These are phyloP conservation scores for Lutraria lutraria DNA, from an alignment of 2,888 invertebrate genomes.

Conservation along the genomic window DNA sequence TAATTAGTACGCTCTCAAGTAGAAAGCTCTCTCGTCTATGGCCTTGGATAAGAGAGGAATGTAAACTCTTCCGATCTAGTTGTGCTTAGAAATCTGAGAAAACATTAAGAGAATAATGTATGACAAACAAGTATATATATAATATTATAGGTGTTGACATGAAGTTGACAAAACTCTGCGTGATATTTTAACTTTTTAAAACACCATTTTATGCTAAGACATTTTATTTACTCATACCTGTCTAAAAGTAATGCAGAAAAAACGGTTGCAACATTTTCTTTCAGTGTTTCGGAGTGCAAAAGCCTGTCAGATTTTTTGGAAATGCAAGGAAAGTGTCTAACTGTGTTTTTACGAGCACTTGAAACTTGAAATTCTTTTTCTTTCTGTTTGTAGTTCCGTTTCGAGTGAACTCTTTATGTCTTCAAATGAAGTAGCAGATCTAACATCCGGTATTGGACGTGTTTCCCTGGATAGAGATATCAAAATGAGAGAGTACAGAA, in stretches of 20 bases:
- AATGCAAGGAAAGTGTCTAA: no score
- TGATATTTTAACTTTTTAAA: no score
- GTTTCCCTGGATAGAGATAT: slow-evolving; percentile 14
- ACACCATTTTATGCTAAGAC: no score
- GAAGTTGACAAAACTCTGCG: no score
- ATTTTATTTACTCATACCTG: no score
- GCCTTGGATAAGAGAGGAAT: not conserved
- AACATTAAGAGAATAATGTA: not conserved
- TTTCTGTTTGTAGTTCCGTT: not conserved
- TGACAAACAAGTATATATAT: no score
- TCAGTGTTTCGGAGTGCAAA: no score
- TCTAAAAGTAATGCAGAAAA: no score
- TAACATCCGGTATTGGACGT: slow-evolving; percentile 1
- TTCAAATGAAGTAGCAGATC: slow-evolving; percentile 36
- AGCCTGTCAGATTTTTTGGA: no score
- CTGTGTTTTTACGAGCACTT: no score
- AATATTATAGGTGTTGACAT: no score
- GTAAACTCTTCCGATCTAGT: not conserved
- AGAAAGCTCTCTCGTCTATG: not conserved
- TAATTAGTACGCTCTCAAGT: not conserved
- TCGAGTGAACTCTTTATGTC: slow-evolving; percentile 45
- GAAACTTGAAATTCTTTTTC: not conserved
- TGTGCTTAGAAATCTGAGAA: not conserved
- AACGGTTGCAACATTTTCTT: no score
- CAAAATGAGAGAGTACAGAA: slow-evolving; percentile 48